phyloP scores from a whole-genome alignment of 2,797 vertebrate species.

The Crenuchus spilurus region DNA sequence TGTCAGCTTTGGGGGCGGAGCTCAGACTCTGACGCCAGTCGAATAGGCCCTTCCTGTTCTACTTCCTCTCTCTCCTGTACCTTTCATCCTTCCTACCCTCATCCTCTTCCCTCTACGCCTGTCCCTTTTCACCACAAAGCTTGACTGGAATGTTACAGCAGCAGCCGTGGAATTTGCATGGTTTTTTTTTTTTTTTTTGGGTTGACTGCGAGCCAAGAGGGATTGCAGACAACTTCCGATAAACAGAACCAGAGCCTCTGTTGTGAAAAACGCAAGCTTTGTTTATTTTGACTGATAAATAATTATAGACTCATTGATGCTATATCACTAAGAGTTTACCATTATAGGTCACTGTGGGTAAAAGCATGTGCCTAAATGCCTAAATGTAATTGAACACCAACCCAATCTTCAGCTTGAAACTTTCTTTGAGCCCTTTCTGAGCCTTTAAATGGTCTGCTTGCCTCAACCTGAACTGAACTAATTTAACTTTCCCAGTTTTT shows the following conservation, averaged over 20 bases:
- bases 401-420: too few relatives aligned
- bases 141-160: constrained; percentile 40
- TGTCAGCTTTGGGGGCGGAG: constrained; percentile 62
- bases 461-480: background rate
- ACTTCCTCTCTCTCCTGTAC: constrained; percentile 54
- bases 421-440: background rate
- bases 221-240: constrained; percentile 33
- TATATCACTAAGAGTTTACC: background rate
- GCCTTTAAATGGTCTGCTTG: background rate
- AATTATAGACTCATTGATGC: background rate
- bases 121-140: constrained; percentile 36
- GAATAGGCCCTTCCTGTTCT: constrained; percentile 62
- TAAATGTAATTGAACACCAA: background rate
- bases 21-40: constrained; percentile 58
- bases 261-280: background rate
- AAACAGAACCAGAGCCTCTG: constrained; percentile 9
- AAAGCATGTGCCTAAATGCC: too few relatives aligned
- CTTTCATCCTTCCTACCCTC: constrained; percentile 47
- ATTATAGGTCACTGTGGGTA: too few relatives aligned
- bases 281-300: constrained; percentile 2
- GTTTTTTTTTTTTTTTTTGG: constrained; percentile 15
- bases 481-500: background rate
- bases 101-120: constrained; percentile 43
- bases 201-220: constrained; percentile 26
- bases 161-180: constrained; percentile 43